Evolutionary conservation across 2,888 invertebrate genomes (phyloP).

Genomic region (Phasia obesa): DNA sequence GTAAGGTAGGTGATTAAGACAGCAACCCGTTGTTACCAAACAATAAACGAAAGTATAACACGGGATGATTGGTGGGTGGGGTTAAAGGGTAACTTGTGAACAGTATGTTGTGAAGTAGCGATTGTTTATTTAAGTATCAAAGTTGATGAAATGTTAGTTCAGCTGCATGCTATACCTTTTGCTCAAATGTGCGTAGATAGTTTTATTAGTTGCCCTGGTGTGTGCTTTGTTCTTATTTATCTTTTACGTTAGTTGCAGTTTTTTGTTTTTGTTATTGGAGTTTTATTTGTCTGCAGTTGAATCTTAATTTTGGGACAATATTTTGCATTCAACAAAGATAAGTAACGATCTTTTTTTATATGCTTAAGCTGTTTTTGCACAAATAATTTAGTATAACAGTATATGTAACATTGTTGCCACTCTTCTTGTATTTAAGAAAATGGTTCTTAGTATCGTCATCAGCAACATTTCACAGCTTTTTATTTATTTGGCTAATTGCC

Average conservation of each 20-base stretch:
- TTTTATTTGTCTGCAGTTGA: not conserved
- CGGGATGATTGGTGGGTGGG: not conserved
- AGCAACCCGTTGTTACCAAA: constrained; percentile 8
- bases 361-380: not conserved
- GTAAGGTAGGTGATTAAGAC: constrained; percentile 37
- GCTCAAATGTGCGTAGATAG: constrained; percentile 18
- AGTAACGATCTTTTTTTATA: constrained; percentile 2
- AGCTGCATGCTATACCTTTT: constrained; percentile 4
- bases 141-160: constrained; percentile 28
- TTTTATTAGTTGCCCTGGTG: constrained; percentile 4
- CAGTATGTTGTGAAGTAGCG: not conserved
- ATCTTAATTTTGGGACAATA: constrained; percentile 29
- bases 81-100: not conserved
- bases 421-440: not conserved
- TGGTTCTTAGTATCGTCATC: constrained; percentile 8
- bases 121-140: constrained; percentile 5
- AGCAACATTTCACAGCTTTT: constrained; percentile 22
- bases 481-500: constrained; percentile 62
- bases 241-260: constrained; percentile 2
- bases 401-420: constrained; percentile 30
- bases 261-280: too few relatives aligned
- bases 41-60: not conserved
- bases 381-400: constrained; percentile 17
- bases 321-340: constrained; percentile 13
- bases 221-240: not conserved